Percentiles rank a stretch among this genome's conserved stretches.
Evolutionary conservation across 37 sponge, comb jelly and placozoan species (phyloP).

Genomic region (Tethya wilhelma): DNA sequence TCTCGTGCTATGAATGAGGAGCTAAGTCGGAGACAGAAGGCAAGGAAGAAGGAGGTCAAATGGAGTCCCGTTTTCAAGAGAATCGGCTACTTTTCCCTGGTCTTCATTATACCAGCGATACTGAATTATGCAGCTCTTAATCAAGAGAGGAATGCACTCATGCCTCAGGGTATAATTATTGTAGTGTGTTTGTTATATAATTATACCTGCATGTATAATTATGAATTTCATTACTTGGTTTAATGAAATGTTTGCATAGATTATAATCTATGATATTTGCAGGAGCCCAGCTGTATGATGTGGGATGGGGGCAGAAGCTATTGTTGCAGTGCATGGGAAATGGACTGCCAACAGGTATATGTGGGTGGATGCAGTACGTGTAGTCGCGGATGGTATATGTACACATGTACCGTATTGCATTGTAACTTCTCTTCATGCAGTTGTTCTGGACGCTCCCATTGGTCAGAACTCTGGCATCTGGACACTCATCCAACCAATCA

Average conservation of each 20-base stretch:
- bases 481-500: constrained; percentile 43
- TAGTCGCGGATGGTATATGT: background rate
- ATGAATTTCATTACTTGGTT: background rate
- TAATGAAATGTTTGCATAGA: background rate
- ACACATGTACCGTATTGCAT: background rate
- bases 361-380: background rate
- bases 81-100: constrained; percentile 24
- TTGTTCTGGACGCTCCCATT: constrained; percentile 63
- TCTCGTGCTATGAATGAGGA: background rate
- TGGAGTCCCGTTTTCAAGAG: constrained; percentile 35
- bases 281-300: constrained; percentile 51
- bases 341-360: constrained; percentile 41
- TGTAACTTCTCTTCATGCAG: constrained; percentile 12
- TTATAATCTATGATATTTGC: background rate
- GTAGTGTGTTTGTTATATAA: too few species aligned
- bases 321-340: constrained; percentile 53
- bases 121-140: constrained; percentile 71
- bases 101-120: constrained; percentile 28
- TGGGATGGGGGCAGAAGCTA: constrained; percentile 74
- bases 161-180: constrained; percentile 38
- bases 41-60: background rate
- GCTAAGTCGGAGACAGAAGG: background rate
- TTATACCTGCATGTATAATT: background rate
- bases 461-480: constrained; percentile 69
- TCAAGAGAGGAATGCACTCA: constrained; percentile 34